Percentiles rank a stretch among this genome's conserved stretches.
Evolutionary conservation across 2,888 invertebrate species (phyloP).

Genomic region (Amphimallon solstitiale): DNA sequence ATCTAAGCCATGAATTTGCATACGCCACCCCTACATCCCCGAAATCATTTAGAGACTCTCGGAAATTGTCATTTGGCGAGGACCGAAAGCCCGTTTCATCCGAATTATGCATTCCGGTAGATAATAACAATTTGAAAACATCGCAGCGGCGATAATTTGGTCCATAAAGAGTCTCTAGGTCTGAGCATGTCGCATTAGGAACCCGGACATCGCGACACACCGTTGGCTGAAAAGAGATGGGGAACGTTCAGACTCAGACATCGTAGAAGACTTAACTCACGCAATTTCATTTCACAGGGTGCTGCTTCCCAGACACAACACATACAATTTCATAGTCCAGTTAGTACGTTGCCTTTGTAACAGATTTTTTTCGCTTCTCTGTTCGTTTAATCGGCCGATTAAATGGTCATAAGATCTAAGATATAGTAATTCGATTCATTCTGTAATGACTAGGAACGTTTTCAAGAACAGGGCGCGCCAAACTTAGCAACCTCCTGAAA

Average conservation of each 20-base stretch:
- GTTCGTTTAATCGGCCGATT: slow-evolving; percentile 25
- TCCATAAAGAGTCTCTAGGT: slow-evolving; percentile 44
- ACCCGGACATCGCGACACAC: slow-evolving; percentile 18
- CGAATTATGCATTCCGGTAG: slow-evolving; percentile 39
- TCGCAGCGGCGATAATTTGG: slow-evolving; percentile 45
- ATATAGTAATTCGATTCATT: slow-evolving; percentile 29
- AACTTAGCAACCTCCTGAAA: too few species aligned
- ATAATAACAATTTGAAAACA: slow-evolving; percentile 46
- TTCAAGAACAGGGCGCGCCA: neutral
- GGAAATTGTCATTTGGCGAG: slow-evolving; percentile 35
- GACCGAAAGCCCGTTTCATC: slow-evolving; percentile 38
- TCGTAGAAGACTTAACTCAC: slow-evolving; percentile 40
- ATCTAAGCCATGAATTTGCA: slow-evolving; percentile 26
- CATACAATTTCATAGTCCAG: slow-evolving; percentile 41
- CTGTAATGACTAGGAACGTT: neutral
- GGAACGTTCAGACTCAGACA: slow-evolving; percentile 22
- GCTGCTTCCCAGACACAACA: slow-evolving; percentile 45
- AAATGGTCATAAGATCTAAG: slow-evolving; percentile 30
- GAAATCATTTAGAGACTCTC: slow-evolving; percentile 32
- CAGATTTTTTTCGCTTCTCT: slow-evolving; percentile 33
- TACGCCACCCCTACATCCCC: slow-evolving; percentile 17
- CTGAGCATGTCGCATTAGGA: slow-evolving; percentile 37
- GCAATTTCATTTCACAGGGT: slow-evolving; percentile 45
- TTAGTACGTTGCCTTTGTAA: slow-evolving; percentile 32
- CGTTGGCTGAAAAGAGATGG: slow-evolving; percentile 16